phyloP scores from a whole-genome alignment of 2,888 invertebrate species.

The Ophion ellenae region DNA sequence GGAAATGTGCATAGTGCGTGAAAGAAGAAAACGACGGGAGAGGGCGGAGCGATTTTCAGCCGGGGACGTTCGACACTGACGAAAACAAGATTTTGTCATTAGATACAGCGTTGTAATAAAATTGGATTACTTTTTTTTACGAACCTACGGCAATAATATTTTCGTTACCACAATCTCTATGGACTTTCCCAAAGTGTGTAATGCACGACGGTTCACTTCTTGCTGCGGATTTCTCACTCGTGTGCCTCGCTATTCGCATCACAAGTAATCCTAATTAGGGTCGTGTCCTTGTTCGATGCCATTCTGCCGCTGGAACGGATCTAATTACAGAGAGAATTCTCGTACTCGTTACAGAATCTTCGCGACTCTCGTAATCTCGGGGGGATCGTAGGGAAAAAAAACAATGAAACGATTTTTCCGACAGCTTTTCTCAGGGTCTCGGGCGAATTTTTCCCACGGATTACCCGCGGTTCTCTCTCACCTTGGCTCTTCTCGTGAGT shows the following conservation, averaged over 20 bases:
- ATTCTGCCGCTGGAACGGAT: constrained; percentile 74
- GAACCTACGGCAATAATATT: constrained; percentile 13
- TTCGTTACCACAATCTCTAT: constrained; percentile 7
- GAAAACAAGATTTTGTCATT: constrained; percentile 21
- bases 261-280: constrained; percentile 76
- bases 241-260: constrained; percentile 34
- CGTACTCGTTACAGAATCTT: constrained; percentile 71
- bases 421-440: constrained; percentile 73
- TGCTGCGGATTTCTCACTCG: constrained; percentile 27
- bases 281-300: constrained; percentile 79
- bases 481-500: constrained; percentile 24
- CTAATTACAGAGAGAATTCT: constrained; percentile 76
- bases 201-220: constrained; percentile 22
- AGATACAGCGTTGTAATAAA: constrained; percentile 18
- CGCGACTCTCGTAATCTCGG: constrained; percentile 57
- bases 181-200: constrained; percentile 42
- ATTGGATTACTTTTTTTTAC: constrained; percentile 26
- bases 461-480: constrained; percentile 43
- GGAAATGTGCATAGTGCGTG: constrained; percentile 80
- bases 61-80: constrained; percentile 54
- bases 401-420: constrained; percentile 76
- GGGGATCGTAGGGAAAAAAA: constrained; percentile 53
- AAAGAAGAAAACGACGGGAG: constrained; percentile 54
- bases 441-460: constrained; percentile 58
- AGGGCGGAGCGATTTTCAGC: constrained; percentile 35